These are phyloP conservation scores for Drosophila setosimentum DNA, from an alignment of 2,888 invertebrate genomes.

Conservation along the genomic window DNA sequence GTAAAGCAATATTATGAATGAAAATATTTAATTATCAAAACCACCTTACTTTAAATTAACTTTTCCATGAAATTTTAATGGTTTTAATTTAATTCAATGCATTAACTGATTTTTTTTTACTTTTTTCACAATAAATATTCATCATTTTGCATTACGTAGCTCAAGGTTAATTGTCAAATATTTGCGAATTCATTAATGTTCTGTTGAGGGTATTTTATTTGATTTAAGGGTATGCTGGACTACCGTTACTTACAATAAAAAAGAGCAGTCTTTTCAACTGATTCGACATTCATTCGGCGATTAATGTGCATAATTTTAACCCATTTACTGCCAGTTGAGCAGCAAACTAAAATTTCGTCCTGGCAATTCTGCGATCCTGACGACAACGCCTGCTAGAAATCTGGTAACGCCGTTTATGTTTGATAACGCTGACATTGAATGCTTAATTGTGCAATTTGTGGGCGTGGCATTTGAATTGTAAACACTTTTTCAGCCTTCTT, in stretches of 20 bases:
- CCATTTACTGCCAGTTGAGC: slow-evolving; percentile 82
- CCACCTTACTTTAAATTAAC: neutral
- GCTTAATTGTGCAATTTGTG: slow-evolving; percentile 16
- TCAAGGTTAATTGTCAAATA: neutral
- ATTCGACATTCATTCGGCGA: slow-evolving; percentile 85
- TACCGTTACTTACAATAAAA: slow-evolving; percentile 83
- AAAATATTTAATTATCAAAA: neutral
- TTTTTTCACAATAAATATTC: no score
- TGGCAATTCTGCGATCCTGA: slow-evolving; percentile 19
- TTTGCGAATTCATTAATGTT: neutral
- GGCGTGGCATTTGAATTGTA: slow-evolving; percentile 22
- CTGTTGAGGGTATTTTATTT: neutral
- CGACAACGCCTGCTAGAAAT: slow-evolving; percentile 19
- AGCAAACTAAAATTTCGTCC: slow-evolving; percentile 70
- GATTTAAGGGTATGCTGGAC: neutral
- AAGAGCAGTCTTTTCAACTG: slow-evolving; percentile 85
- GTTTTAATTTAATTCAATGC: no score
- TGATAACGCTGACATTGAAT: slow-evolving; percentile 51
- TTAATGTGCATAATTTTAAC: slow-evolving; percentile 84
- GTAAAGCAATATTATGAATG: neutral
- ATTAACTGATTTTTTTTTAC: no score
- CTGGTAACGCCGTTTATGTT: slow-evolving; percentile 13
- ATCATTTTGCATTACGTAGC: neutral
- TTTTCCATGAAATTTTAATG: no score
- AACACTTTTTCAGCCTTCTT: neutral